Evolutionary conservation across 2,888 invertebrate species (phyloP), one percentile per base, ranked within the genome.

Genomic region (Melitaea athalia): DNA sequence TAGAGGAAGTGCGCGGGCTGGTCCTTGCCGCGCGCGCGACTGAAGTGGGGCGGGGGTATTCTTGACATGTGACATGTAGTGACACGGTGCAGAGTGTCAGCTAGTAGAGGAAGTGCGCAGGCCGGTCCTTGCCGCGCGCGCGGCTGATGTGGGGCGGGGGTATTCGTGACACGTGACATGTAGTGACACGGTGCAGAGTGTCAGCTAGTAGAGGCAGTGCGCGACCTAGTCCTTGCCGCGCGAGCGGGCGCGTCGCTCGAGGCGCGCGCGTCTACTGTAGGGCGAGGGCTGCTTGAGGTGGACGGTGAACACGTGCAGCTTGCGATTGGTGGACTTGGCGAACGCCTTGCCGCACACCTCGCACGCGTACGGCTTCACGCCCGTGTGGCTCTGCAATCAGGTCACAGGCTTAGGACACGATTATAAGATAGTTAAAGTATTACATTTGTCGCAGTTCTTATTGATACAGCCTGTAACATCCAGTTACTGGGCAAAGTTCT

Each of bases 301-400:
- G 5, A 87, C 87, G 0, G 85, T 86, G 7, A 79, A 74, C 11
- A 88, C 85, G 80, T 88, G 88, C 17, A 88, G 80, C 62, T 87
- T 88, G 63, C 87, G 77, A 68, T 85, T 86, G 76, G 85, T 87
- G 61, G 88, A 86, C 76, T 88, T 86, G 8, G 83, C 83, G 81
- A 89, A 89, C 17, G 86, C 83, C 60, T 88, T 88, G 67, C 87
- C 88, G 76, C 88, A 89, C 3, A 87, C 81, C 60, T 88, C 88
- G 70, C 88, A 89, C 61, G 81, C 82, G 79, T 91, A 91, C 5
- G 89, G 88, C 68, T 89, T 90, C 55, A 84, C 85, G 49, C 86
- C 86, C 0, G 85, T 85, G 77, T 86, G 85, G 42, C 84, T 81
- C 85, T 86, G 77, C 0, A 63, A 68, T 8, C 5, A 52, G 57